phyloP scores from a whole-genome alignment of 1,140 invertebrate species.

The Sarcophaga bullata region DNA sequence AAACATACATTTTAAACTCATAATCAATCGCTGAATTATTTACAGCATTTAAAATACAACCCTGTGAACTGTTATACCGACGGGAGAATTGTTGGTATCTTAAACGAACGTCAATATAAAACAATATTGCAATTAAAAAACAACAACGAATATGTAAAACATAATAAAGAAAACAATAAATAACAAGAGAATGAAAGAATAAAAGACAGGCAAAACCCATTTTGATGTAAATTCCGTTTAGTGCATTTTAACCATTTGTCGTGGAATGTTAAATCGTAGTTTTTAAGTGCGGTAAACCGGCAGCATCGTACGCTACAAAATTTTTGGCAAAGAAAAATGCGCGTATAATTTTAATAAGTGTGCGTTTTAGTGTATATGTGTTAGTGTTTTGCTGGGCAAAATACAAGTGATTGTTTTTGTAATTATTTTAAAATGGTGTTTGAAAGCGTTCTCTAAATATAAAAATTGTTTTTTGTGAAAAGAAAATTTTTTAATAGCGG shows the following conservation, averaged over 20 bases:
- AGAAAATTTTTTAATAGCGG: too few species aligned
- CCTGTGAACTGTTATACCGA: neutral
- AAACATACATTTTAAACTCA: too few species aligned
- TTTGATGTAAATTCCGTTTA: constrained; percentile 12
- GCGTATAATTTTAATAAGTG: neutral
- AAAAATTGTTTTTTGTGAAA: too few species aligned
- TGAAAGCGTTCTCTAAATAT: too few species aligned
- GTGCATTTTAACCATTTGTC: constrained; percentile 2
- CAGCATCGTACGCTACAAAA: neutral
- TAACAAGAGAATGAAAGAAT: neutral
- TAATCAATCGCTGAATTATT: too few species aligned
- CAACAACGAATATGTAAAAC: constrained; percentile 12
- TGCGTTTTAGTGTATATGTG: neutral
- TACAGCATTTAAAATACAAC: neutral
- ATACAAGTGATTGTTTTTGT: too few species aligned
- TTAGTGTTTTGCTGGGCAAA: too few species aligned
- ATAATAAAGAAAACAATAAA: constrained; percentile 23
- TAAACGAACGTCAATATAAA: neutral
- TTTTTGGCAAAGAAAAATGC: neutral
- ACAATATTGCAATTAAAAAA: constrained; percentile 6
- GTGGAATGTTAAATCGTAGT: constrained; percentile 9
- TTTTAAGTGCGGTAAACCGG: neutral
- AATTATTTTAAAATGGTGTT: too few species aligned
- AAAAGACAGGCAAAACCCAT: neutral
- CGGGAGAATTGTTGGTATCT: neutral